phyloP scores from a whole-genome alignment of 2,888 invertebrate species.

The Tenthredo notha region DNA sequence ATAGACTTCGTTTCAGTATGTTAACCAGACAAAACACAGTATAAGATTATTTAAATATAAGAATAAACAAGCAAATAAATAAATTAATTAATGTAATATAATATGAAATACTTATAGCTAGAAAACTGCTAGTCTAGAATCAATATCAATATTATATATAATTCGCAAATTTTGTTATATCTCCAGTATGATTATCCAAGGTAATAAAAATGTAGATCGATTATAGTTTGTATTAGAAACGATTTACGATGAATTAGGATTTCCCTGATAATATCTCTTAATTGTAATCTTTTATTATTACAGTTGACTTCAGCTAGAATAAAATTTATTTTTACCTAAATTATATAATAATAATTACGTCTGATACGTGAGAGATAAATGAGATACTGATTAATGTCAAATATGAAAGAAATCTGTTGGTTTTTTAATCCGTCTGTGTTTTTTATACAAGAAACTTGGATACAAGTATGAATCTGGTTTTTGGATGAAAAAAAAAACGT shows the following conservation, averaged over 20 bases:
- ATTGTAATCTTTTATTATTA: not conserved
- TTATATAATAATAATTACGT: not conserved
- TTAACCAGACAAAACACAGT: constrained; percentile 21
- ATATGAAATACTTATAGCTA: not conserved
- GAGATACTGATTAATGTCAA: not conserved
- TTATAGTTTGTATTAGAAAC: not conserved
- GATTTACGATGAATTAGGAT: not conserved
- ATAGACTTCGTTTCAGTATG: constrained; percentile 5
- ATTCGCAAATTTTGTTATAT: not conserved
- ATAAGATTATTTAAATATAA: not conserved
- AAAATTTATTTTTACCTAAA: not conserved
- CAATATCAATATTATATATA: not conserved
- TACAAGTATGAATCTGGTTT: not conserved
- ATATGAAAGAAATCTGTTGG: not conserved
- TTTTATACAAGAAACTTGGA: not conserved
- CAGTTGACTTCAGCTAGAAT: not conserved
- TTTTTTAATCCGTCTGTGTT: not conserved
- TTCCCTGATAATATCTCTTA: not conserved
- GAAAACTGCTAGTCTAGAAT: not conserved
- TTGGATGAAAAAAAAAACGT: not conserved
- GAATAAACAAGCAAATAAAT: not conserved
- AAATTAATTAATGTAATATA: not conserved
- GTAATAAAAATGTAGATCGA: not conserved
- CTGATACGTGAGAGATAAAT: not conserved
- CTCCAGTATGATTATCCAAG: constrained; percentile 5